Percentiles rank a stretch among this genome's conserved stretches.
Evolutionary conservation across 2,113 vertebrate species (phyloP).

Genomic region (Neofelis nebulosa): DNA sequence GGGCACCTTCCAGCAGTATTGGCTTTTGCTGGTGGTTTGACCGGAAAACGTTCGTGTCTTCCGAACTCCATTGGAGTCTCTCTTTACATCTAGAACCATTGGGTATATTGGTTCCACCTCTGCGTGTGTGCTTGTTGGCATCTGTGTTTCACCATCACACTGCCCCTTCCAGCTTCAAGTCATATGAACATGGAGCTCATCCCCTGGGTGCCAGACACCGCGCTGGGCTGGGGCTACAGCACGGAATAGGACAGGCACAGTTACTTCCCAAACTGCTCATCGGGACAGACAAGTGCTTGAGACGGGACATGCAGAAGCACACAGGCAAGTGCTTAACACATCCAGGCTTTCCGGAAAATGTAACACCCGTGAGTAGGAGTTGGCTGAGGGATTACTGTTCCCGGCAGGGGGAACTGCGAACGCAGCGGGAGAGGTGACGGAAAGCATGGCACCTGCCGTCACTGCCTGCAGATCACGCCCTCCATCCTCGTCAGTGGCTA

Average conservation of each 20-base stretch:
- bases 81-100: not conserved
- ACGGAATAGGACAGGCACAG: rapidly evolving
- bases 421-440: not conserved
- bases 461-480: not conserved
- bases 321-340: too few species aligned
- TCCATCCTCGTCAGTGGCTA: not conserved
- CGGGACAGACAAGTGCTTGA: not conserved
- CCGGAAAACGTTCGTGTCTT: not conserved
- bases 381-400: not conserved
- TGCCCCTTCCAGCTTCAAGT: not conserved
- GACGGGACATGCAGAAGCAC: not conserved
- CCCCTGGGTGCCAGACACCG: not conserved
- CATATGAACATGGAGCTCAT: not conserved
- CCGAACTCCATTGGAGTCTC: not conserved
- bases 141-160: not conserved
- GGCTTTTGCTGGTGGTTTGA: not conserved
- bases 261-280: not conserved
- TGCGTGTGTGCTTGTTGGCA: not conserved
- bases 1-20: not conserved
- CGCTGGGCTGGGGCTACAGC: not conserved
- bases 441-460: not conserved
- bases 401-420: not conserved
- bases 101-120: not conserved
- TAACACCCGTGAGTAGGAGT: not conserved
- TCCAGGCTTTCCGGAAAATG: not conserved